Evolutionary conservation across 1,140 invertebrate genomes (phyloP).

Genomic region (Temnothorax curvispinosus): DNA sequence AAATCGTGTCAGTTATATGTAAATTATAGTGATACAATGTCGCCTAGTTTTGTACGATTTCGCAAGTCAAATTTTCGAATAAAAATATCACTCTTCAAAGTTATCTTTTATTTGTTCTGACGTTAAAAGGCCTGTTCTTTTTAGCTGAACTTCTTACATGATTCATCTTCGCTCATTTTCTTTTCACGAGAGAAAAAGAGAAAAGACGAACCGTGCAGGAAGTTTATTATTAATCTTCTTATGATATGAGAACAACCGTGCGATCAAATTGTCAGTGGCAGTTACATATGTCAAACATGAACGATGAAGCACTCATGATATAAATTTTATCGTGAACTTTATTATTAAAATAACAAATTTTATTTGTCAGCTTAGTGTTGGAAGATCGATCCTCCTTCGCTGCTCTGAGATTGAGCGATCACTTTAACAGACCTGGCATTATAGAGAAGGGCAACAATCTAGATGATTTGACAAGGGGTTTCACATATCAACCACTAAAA

Average conservation of each 20-base stretch:
- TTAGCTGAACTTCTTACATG: too few species aligned
- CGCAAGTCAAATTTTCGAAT: background rate
- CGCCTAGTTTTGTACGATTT: background rate
- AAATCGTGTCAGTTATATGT: background rate
- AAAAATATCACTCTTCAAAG: background rate
- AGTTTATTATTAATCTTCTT: background rate
- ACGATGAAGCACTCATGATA: background rate
- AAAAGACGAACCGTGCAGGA: too few species aligned
- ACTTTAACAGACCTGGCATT: constrained; percentile 90
- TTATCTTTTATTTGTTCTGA: background rate
- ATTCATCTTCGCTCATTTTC: too few species aligned
- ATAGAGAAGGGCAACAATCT: constrained; percentile 90
- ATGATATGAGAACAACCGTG: background rate
- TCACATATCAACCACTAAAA: constrained; percentile 90
- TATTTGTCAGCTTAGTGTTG: constrained; percentile 87
- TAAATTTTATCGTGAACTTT: background rate
- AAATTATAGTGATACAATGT: background rate
- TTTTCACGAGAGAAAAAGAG: too few species aligned
- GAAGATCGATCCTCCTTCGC: constrained; percentile 85
- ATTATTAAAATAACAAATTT: background rate
- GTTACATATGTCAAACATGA: background rate
- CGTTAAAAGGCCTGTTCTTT: background rate
- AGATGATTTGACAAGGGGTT: constrained; percentile 90
- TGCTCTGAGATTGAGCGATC: constrained; percentile 90
- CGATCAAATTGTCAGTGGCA: background rate